Evolutionary conservation across 2,888 invertebrate species (phyloP), one percentile per base, ranked within the genome.

Genomic region (Petrolisthes manimaculis): DNA sequence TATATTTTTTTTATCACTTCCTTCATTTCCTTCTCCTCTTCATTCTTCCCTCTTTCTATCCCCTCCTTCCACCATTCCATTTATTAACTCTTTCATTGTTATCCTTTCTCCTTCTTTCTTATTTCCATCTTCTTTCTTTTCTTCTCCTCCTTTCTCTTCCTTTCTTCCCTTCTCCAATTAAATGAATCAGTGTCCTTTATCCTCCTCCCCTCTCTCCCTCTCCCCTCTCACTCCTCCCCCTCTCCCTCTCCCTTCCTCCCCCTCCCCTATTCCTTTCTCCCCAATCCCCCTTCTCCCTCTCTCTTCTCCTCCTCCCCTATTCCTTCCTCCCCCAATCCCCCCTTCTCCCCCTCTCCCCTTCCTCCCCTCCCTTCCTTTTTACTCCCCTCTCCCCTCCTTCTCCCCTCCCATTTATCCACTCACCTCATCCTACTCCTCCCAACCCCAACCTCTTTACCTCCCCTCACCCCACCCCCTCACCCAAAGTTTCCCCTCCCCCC

Each of bases 261-360:
- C 8, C 9, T 14, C 61, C 37, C 75, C 24, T 21, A 14, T 21
- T 14, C 51, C 21, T 77, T 24, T 77, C 77, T 24, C 77, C 51
- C 24, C 51, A 61, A 6, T 61, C 6, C 61, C 14, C 61, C 14
- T 14, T 61, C 61, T 61, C 61, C 14, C 61, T 6, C 61, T 61
- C 61, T 61, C 61, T 61, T n/a, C n/a, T n/a, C n/a, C n/a, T n/a
- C n/a, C n/a, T n/a, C n/a, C 77, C 24, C 77, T 77, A n/a, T 77
- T 51, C 51, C 77, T 77, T 51, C 53, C 5, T 77, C 77, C 53
- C 37, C 53, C 37, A 14, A n/a, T 77, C 77, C 37, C 77, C 37
- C 37, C 53, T 51, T 77, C 77, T 37, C 37, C 37, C 77, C 53
- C 77, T 77, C 77, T 77, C 77, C 37, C 77, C 37, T 51, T 77